A percentile compares a stretch with the other conserved stretches of the same genome.
phyloP scores from a whole-genome alignment of 2,888 invertebrate species.

The Diploptera punctata region DNA sequence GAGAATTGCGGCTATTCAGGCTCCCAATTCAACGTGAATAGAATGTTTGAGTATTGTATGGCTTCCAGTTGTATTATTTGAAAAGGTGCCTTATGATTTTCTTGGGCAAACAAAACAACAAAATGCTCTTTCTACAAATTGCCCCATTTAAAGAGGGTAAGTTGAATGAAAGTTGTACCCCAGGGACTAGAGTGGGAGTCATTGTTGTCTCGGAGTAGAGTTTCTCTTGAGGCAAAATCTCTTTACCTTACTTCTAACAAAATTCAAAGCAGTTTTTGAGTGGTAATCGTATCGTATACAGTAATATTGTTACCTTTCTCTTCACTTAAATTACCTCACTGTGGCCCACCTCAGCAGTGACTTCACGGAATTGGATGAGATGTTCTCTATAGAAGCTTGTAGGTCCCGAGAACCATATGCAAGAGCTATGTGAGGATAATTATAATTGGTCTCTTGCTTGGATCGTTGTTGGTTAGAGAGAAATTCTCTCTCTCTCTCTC shows the following conservation, averaged over 20 bases:
- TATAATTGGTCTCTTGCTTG: conserved; percentile 16
- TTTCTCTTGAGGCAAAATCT: neutral
- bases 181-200: neutral
- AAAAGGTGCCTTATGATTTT: no score
- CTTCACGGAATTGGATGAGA: neutral
- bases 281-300: neutral
- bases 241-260: neutral
- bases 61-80: no score
- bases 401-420: neutral
- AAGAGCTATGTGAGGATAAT: conserved; percentile 23
- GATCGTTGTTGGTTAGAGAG: conserved; percentile 9
- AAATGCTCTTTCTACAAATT: neutral
- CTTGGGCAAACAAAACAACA: neutral
- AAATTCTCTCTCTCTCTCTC: neutral
- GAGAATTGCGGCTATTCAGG: no score
- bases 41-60: no score
- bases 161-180: neutral
- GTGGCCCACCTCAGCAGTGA: neutral
- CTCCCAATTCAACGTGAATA: no score
- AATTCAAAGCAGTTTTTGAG: neutral
- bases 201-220: neutral
- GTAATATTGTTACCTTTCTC: neutral
- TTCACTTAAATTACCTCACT: neutral
- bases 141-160: neutral
- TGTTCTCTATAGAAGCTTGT: neutral